Base-by-base conservation (phyloP, 1,140 invertebrate genomes). In the Littorina saxatilis region DNA sequence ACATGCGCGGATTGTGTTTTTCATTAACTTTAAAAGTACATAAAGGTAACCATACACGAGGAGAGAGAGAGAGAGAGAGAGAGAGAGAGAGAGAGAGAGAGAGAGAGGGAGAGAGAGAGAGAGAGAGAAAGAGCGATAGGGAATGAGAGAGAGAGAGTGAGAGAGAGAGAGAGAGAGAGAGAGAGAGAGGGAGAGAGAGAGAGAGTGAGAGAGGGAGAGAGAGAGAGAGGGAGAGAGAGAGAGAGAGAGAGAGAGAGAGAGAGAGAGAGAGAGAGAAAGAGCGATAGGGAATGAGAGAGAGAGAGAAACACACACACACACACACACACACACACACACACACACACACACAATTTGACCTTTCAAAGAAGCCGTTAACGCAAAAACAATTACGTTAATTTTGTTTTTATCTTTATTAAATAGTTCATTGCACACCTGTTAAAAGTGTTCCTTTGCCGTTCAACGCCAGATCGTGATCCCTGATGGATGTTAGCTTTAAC, bases 21-120 rank as follows among this genome's bases (percentile, higher is more conserved):
- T n/a, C n/a, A n/a, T n/a, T n/a, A n/a, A n/a, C n/a, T n/a, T n/a
- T n/a, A n/a, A n/a, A n/a, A n/a, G n/a, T n/a, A n/a, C n/a, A n/a
- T n/a, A n/a, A n/a, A n/a, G n/a, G n/a, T n/a, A n/a, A n/a, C n/a
- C n/a, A n/a, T n/a, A n/a, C n/a, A 66, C 27, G 35, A 27, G 27
- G 55, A 58, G 55, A 58, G 55, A 58, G 55, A 58, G 55, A 58
- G 55, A 58, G 55, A 58, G 55, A 58, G 55, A 58, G 55, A 58
- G 55, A 58, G 55, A 58, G 61, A 66, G 29, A 66, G 1, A 66
- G 61, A 35, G 61, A 66, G 61, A 66, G 61, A 35, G 29, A 32
- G 61, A 66, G 61, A 32, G 29, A 32, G 61, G 2, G 61, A 32
- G 29, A 35, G 61, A 66, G 29, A 66, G 4, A 66, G 61, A 66